Evolutionary conservation across 2,797 vertebrate species (phyloP).

Genomic region (Vipera ursinii): DNA sequence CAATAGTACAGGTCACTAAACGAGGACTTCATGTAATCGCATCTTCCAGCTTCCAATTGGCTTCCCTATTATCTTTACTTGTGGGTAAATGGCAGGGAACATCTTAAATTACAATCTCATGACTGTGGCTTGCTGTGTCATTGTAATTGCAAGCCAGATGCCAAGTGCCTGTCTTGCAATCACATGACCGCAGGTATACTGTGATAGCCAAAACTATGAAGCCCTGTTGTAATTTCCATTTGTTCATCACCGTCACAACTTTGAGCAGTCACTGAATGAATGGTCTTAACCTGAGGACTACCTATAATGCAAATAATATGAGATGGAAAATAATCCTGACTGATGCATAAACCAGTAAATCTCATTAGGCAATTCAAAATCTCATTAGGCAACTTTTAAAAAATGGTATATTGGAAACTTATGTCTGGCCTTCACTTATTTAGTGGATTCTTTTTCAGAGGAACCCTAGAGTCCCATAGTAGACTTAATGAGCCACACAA

Average conservation of each 20-base stretch:
- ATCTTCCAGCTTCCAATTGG: background rate
- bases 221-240: background rate
- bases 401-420: background rate
- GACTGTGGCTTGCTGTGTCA: background rate
- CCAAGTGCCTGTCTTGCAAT: background rate
- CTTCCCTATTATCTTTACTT: background rate
- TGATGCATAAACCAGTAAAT: background rate
- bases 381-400: background rate
- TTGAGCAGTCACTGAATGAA: background rate
- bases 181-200: background rate
- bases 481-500: background rate
- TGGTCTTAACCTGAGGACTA: background rate
- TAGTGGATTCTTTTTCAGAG: background rate
- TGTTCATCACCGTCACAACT: background rate
- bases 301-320: background rate
- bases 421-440: background rate
- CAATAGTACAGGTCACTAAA: background rate
- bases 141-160: background rate
- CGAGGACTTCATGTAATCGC: background rate
- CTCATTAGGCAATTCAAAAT: background rate
- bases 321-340: slow-evolving; percentile 12
- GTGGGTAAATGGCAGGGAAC: background rate
- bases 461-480: background rate
- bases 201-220: background rate
- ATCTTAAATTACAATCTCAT: background rate